Conservation (phyloP, 30 jellyfish, hydroid and myxozoan genomes). For the Clytia hemisphaerica region DNA sequence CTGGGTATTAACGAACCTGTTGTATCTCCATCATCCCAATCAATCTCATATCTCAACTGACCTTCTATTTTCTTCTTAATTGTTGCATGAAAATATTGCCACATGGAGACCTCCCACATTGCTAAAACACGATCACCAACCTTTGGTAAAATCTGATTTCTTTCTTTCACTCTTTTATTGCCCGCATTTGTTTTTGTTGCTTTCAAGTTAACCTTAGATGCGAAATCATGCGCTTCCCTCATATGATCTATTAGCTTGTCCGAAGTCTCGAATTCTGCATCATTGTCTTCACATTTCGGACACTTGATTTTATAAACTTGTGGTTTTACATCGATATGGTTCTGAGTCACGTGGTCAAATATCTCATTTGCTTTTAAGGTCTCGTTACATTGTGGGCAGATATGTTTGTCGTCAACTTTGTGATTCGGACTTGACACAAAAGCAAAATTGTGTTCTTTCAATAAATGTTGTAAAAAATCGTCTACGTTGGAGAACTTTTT, state of each 20-base stretch:
- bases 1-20: slow-evolving; percentile 9
- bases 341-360: too few species aligned
- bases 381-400: too few species aligned
- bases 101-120: slow-evolving; percentile 66
- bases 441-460: too few species aligned
- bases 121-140: slow-evolving; percentile 67
- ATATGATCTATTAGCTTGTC: not conserved
- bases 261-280: not conserved
- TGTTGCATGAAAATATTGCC: slow-evolving; percentile 87
- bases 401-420: too few species aligned
- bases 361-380: too few species aligned
- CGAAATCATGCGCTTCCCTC: not conserved
- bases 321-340: too few species aligned
- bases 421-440: too few species aligned
- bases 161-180: slow-evolving; percentile 14
- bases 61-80: slow-evolving; percentile 22
- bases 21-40: slow-evolving; percentile 88
- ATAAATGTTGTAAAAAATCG: too few species aligned
- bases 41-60: slow-evolving; percentile 55
- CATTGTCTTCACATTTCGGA: slow-evolving; percentile 2
- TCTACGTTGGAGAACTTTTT: too few species aligned
- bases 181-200: not conserved
- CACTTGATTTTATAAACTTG: too few species aligned
- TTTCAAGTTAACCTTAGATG: not conserved
- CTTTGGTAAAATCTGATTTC: slow-evolving; percentile 15